Evolutionary conservation across 2,888 invertebrate species (phyloP), one percentile per base, ranked within the genome.

Genomic region (Phrixothrix hirtus): DNA sequence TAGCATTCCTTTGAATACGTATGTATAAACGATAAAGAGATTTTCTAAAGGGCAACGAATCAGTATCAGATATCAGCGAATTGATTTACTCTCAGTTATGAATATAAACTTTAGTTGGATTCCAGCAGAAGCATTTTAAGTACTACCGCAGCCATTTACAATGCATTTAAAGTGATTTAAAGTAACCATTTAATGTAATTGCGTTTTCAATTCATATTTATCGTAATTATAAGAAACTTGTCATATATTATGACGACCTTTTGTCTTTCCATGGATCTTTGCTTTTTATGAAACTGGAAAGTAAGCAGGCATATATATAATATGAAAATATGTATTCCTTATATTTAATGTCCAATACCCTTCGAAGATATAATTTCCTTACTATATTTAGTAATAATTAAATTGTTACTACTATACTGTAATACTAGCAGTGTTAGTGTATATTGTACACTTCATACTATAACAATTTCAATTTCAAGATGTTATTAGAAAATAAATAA

Each of bases 151-250:
- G 39, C 27, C 55, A 41, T 51, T 53, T 54, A 57, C 57, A 51
- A 55, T 61, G 54, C 43, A 48, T 48, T 36, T 43, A 41, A 32
- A 51, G 45, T 60, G 60, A 60, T 59, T 61, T 62, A 62, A 55
- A 45, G 43, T 50, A 41, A 47, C 51, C 61, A 58, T 62, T 61
- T 54, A 61, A 59, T 55, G 51, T 62, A 61, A 62, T 62, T 55
- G 59, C 61, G 56, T 53, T 53, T 62, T 59, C 56, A 58, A 61
- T 61, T 62, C 62, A 59, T 61, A 61, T 61, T 61, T 58, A 60
- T 53, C 36, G 57, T 57, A 58, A 60, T 58, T 58, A 58, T 58
- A 55, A 60, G 50, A 51, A 38, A 44, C 31, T 38, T 31, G 35
- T 29, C 52, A 37, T 53, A 51, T 38, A 17, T 43, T 29, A 35